Evolutionary conservation across 2,113 vertebrate species (phyloP), one percentile per base, ranked within the genome.

Genomic region (Sturnira hondurensis): DNA sequence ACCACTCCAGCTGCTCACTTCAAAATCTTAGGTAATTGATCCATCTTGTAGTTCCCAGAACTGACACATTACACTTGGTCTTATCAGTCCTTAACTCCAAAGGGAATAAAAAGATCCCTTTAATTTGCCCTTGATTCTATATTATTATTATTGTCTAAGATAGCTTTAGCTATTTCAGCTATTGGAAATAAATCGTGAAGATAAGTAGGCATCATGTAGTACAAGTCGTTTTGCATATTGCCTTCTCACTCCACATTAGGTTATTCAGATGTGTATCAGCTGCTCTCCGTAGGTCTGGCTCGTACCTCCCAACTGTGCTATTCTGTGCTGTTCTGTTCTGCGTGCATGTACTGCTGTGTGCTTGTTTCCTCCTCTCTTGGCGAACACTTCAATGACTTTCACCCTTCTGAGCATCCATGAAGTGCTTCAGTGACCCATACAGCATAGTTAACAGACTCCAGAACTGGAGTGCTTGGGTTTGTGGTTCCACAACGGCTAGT

Each of bases 71-170:
- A 4, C 20, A 83, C n/a, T 50, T n/a, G 38, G 22, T 58, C 7
- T 80, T 78, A 76, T 68, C 9, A 19, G 26, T 78, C 15, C 50
- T 86, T 89, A 45, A 52, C 41, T 11, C 12, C 16, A 19, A 50
- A 38, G 43, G 19, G 16, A 26, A 65, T 28, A 31, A 52, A 91
- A 78, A 4, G 0, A 16, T 9, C 45, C 73, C 13, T 5, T 80
- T 26, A 56, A 45, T 61, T 82, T 92, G 73, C n/a, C 91, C 63
- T 82, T 63, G 61, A 68, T 70, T 89, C 47, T 47, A 0, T 81
- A 12, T 93, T 78, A 89, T 77, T 91, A 82, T 78, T 85, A 47
- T 41, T 63, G 13, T 3, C 74, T 54, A 86, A 89, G 54, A 38
- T 12, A 58, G 73, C 52, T 45, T 61, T 96, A 91, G 20, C 56